Conservation (phyloP, 2,888 invertebrate species). For the Leptinotarsa juncta region DNA sequence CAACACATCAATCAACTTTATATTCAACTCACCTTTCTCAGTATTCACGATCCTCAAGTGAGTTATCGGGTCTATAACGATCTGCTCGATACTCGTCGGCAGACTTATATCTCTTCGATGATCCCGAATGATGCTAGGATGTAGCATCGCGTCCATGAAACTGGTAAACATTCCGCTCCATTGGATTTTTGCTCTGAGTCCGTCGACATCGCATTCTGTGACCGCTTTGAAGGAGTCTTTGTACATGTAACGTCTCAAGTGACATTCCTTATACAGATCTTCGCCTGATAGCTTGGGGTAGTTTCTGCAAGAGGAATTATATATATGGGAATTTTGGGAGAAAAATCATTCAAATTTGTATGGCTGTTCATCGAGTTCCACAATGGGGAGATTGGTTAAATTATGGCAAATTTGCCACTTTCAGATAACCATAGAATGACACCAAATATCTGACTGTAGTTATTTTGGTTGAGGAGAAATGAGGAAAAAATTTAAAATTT, state of each 20-base stretch:
- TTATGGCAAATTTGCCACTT: too few species aligned
- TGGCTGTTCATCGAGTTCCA: too few species aligned
- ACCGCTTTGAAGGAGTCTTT: conserved; percentile 1
- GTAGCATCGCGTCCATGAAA: conserved; percentile 3
- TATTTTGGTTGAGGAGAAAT: too few species aligned
- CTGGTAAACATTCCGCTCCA: not conserved
- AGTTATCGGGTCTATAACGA: conserved; percentile 4
- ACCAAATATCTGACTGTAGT: too few species aligned
- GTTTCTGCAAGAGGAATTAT: not conserved
- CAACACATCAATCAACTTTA: not conserved
- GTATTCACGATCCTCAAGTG: not conserved
- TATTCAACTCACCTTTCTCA: not conserved
- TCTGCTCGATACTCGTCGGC: not conserved
- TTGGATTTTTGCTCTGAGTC: not conserved
- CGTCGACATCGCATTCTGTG: not conserved
- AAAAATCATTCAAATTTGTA: too few species aligned
- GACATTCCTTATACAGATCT: not conserved
- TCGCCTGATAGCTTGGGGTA: not conserved
- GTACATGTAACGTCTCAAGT: not conserved
- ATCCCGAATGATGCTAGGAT: not conserved
- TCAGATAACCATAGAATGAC: too few species aligned
- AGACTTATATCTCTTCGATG: not conserved
- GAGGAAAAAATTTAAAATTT: too few species aligned
- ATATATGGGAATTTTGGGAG: too few species aligned
- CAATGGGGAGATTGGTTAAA: too few species aligned